Percentiles rank a stretch among this genome's conserved stretches.
phyloP scores from a whole-genome alignment of 2,888 invertebrate genomes.

The Ormyrus nitidulus region DNA sequence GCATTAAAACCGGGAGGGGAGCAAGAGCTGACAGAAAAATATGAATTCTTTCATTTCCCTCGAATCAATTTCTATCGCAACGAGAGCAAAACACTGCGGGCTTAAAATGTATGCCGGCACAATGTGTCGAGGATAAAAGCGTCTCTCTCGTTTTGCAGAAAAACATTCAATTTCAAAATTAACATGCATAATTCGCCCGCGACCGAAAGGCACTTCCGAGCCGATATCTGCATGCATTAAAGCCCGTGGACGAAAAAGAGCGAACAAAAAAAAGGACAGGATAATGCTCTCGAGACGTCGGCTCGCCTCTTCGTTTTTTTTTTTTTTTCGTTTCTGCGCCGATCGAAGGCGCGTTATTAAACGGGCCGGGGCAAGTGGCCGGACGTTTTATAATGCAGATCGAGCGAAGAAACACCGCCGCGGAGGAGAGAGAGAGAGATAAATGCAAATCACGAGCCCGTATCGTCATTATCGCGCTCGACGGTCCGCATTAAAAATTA shows the following conservation, averaged over 20 bases:
- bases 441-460: constrained; percentile 52
- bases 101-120: too few relatives aligned
- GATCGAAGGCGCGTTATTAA: background rate
- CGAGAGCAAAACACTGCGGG: background rate
- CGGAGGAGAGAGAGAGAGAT: constrained; percentile 8
- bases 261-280: too few relatives aligned
- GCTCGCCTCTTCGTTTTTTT: background rate
- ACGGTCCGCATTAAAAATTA: constrained; percentile 46
- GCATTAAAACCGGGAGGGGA: too few relatives aligned
- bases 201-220: background rate
- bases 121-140: too few relatives aligned
- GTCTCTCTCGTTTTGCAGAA: background rate
- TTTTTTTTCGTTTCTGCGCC: background rate
- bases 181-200: background rate
- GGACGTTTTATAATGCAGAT: constrained; percentile 33
- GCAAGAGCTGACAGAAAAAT: background rate
- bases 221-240: background rate
- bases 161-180: constrained; percentile 26
- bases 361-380: background rate
- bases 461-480: constrained; percentile 47
- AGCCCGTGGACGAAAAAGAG: background rate
- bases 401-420: background rate
- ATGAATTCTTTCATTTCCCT: background rate
- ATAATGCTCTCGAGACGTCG: too few relatives aligned
- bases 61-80: background rate